phyloP scores from a whole-genome alignment of 1,140 invertebrate genomes.

The Elysia chlorotica region DNA sequence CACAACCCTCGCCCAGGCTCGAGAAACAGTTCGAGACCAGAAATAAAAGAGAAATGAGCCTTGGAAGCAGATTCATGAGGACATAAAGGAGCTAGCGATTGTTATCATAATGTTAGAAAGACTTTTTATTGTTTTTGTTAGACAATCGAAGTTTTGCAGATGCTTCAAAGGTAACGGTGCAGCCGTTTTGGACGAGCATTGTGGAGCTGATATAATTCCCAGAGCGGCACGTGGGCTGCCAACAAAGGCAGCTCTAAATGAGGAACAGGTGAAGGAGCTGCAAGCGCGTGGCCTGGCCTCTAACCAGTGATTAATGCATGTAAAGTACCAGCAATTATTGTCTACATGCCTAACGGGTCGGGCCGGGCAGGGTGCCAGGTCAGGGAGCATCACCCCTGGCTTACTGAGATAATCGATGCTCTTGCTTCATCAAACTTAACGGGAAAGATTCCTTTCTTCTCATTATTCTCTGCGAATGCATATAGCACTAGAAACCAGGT shows the following conservation, averaged over 20 bases:
- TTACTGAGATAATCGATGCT: too few relatives aligned
- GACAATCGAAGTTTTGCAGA: slow-evolving; percentile 13
- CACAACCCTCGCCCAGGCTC: background rate
- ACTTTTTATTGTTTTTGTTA: slow-evolving; percentile 6
- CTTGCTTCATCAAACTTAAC: background rate
- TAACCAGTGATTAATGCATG: slow-evolving; percentile 16
- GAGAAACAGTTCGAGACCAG: background rate
- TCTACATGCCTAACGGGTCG: background rate
- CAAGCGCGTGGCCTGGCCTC: background rate
- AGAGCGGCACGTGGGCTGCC: background rate
- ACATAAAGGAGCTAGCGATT: slow-evolving; percentile 10
- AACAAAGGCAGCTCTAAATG: background rate
- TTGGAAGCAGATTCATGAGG: background rate
- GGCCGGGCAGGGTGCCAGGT: background rate
- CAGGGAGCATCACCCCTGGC: background rate
- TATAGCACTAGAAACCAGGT: background rate
- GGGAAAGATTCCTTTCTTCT: background rate
- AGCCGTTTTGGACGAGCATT: slow-evolving; percentile 8
- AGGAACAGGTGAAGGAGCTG: slow-evolving; percentile 6
- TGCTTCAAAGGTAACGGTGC: slow-evolving; percentile 12
- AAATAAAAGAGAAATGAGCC: background rate
- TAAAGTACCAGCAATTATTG: slow-evolving; percentile 4
- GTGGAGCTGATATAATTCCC: background rate
- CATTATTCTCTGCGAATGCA: background rate
- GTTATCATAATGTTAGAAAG: background rate